Conservation (phyloP, 2,797 vertebrate genomes). For the Enoplosus armatus region DNA sequence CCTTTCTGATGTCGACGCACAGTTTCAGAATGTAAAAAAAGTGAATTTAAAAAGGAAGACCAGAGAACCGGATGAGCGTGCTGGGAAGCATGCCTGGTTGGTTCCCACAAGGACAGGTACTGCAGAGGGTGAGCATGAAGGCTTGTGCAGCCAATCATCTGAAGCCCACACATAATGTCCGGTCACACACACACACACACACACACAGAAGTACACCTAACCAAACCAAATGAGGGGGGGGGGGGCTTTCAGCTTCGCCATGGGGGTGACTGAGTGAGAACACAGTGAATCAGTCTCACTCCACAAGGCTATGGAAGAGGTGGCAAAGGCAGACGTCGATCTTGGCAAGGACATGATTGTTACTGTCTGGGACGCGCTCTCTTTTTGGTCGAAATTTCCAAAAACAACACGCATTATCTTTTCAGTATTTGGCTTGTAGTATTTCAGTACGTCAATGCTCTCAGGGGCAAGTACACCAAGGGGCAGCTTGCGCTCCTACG, state of each 20-base stretch:
- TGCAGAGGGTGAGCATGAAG: conserved; percentile 1
- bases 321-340: neutral
- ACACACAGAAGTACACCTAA: neutral
- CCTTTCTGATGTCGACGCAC: neutral
- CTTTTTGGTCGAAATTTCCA: neutral
- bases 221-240: neutral
- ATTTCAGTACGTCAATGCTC: neutral
- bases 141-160: conserved; percentile 17
- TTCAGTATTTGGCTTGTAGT: neutral
- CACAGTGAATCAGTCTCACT: conserved; percentile 15
- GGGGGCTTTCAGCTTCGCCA: conserved; percentile 6
- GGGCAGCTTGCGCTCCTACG: neutral
- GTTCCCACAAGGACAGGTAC: neutral
- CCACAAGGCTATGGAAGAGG: neutral
- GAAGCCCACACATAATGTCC: conserved; percentile 7
- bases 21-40: neutral
- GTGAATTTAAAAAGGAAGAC: neutral
- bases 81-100: neutral
- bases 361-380: neutral
- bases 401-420: neutral
- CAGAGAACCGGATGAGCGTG: neutral
- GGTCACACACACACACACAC: neutral
- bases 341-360: neutral
- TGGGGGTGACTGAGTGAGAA: conserved; percentile 13
- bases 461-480: neutral